These are phyloP conservation scores for Brachionus paranguensis DNA, from an alignment of 1,140 invertebrate genomes.

Conservation along the genomic window DNA sequence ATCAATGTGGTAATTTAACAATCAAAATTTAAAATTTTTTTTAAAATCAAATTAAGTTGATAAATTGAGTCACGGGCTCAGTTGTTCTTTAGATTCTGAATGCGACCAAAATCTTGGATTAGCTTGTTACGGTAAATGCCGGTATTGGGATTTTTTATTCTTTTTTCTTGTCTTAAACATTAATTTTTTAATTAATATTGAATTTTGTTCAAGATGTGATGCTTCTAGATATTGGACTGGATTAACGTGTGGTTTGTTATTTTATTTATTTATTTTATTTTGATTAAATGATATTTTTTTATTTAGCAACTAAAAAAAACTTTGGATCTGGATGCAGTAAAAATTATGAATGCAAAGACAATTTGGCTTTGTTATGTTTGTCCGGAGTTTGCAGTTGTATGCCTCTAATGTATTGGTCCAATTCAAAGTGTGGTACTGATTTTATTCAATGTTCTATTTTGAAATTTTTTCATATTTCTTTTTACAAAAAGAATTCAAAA, in stretches of 20 bases:
- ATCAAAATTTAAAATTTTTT: background rate
- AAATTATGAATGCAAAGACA: background rate
- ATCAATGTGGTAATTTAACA: background rate
- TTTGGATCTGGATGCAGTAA: background rate
- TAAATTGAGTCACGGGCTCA: background rate
- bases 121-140: background rate
- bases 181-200: background rate
- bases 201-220: background rate
- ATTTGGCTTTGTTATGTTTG: constrained; percentile 5
- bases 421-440: background rate
- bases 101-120: background rate
- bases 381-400: background rate
- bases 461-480: background rate
- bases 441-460: background rate
- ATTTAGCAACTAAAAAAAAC: background rate
- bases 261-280: background rate
- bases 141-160: background rate
- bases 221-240: background rate
- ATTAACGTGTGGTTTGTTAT: background rate
- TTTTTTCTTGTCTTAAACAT: background rate
- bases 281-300: background rate
- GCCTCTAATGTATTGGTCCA: constrained; percentile 15
- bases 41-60: background rate
- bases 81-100: background rate
- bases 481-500: background rate